Evolutionary conservation across 2,113 vertebrate genomes (phyloP).

Genomic region (Aphyosemion australe): DNA sequence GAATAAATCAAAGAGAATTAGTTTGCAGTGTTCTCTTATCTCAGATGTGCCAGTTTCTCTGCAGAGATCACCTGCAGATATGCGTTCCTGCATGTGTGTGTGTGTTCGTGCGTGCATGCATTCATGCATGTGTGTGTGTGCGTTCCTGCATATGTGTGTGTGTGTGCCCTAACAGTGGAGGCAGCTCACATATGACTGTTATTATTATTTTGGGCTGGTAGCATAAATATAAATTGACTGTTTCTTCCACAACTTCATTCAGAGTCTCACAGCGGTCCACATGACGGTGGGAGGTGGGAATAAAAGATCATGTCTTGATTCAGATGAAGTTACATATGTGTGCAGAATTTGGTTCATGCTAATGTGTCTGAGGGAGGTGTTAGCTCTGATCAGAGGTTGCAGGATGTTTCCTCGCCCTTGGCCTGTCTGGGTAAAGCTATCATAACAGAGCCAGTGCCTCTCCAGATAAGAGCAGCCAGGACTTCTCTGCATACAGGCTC

Average conservation of each 20-base stretch:
- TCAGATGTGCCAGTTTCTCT: conserved; percentile 64
- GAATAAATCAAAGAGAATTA: conserved; percentile 80
- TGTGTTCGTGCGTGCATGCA: conserved; percentile 10
- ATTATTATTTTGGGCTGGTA: conserved; percentile 12
- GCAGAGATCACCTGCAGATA: conserved; percentile 60
- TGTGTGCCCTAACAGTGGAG: conserved; percentile 28
- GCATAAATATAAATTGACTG: conserved; percentile 12
- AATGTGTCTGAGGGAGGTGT: conserved; percentile 10
- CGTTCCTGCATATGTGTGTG: conserved; percentile 10
- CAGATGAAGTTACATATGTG: background rate
- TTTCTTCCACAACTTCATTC: conserved; percentile 17
- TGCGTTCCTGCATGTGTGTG: conserved; percentile 8
- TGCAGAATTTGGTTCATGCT: conserved; percentile 11
- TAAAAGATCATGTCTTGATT: conserved; percentile 8
- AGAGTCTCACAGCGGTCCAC: conserved; percentile 17
- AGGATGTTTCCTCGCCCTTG: conserved; percentile 54
- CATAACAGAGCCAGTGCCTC: conserved; percentile 55
- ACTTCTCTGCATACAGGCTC: conserved; percentile 39
- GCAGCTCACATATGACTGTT: conserved; percentile 27
- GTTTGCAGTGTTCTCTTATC: conserved; percentile 74
- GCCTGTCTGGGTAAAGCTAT: conserved; percentile 56
- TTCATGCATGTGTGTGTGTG: conserved; percentile 11
- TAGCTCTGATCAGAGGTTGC: conserved; percentile 10
- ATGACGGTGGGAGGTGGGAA: background rate
- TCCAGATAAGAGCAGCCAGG: conserved; percentile 58